Conservation (phyloP, 37 sponge, comb jelly and placozoan genomes). For the Agelas oroides region DNA sequence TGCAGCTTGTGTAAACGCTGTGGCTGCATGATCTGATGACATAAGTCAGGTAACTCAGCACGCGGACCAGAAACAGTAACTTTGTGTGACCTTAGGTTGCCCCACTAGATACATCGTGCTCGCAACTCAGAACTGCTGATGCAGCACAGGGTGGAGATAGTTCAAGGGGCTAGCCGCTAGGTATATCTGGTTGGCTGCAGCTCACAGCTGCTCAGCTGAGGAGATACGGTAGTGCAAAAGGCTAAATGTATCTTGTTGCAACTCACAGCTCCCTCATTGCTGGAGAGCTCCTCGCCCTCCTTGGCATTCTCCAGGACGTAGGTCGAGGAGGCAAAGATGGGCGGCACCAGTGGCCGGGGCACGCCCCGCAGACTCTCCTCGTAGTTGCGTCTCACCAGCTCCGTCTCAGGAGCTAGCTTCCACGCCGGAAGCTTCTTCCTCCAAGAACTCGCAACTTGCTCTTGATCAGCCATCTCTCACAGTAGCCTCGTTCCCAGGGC, state of each 20-base stretch:
- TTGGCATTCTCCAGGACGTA: constrained; percentile 20
- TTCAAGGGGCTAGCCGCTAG: too few relatives aligned
- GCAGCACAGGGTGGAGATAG: too few relatives aligned
- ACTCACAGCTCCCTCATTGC: neutral
- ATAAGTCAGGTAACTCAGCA: too few relatives aligned
- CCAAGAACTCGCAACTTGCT: neutral
- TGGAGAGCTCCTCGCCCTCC: constrained; percentile 34
- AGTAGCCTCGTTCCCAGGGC: too few relatives aligned
- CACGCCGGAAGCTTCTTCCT: constrained; percentile 5
- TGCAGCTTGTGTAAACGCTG: too few relatives aligned
- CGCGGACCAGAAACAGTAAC: too few relatives aligned
- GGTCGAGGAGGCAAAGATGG: constrained; percentile 41
- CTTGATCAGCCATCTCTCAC: neutral
- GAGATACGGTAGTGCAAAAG: neutral
- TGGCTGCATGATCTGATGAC: too few relatives aligned
- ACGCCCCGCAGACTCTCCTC: constrained; percentile 5
- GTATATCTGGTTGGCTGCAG: too few relatives aligned
- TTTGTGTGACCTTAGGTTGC: too few relatives aligned
- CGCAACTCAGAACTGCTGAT: too few relatives aligned
- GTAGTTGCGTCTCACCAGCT: constrained; percentile 31
- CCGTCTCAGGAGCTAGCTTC: constrained; percentile 29
- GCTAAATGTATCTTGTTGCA: neutral
- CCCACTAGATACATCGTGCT: too few relatives aligned
- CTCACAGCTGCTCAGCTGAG: too few relatives aligned
- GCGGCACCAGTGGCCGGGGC: constrained; percentile 43